Evolutionary conservation across 2,797 vertebrate species (phyloP).

Genomic region (Argyrosomus regius): DNA sequence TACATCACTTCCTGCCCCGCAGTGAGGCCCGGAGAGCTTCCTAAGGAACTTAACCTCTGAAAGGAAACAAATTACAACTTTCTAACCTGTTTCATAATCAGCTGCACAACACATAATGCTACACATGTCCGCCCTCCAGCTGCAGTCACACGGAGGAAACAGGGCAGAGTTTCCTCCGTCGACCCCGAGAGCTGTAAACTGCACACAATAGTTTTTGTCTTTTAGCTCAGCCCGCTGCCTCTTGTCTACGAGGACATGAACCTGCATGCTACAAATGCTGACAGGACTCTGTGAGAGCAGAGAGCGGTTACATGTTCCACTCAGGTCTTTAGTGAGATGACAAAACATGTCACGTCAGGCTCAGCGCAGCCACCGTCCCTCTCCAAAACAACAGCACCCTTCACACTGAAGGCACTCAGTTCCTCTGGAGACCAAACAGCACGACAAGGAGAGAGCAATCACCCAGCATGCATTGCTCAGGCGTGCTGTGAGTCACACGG

Average conservation of each 20-base stretch:
- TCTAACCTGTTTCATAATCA: slow-evolving; percentile 40
- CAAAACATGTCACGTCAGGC: slow-evolving; percentile 18
- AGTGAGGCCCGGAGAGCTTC: slow-evolving; percentile 31
- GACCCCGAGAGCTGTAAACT: not conserved
- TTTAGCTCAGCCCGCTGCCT: not conserved
- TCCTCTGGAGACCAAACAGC: slow-evolving; percentile 34
- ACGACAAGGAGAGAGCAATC: slow-evolving; percentile 43
- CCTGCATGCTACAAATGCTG: not conserved
- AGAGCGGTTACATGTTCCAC: not conserved
- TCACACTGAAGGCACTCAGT: slow-evolving; percentile 74
- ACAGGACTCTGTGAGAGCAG: slow-evolving; percentile 9
- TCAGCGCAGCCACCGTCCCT: slow-evolving; percentile 31
- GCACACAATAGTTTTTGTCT: not conserved
- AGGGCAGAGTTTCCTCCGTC: slow-evolving; percentile 6
- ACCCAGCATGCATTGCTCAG: slow-evolving; percentile 75
- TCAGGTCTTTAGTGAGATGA: slow-evolving; percentile 18
- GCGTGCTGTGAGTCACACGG: slow-evolving; percentile 66
- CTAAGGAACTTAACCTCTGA: slow-evolving; percentile 41
- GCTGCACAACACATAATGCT: slow-evolving; percentile 38
- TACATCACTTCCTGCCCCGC: slow-evolving; percentile 48
- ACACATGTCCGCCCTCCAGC: slow-evolving; percentile 12
- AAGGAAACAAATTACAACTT: slow-evolving; percentile 41
- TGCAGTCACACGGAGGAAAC: not conserved
- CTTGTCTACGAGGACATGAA: not conserved
- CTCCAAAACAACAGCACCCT: slow-evolving; percentile 65